Evolutionary conservation across 2,888 invertebrate species (phyloP).

Genomic region (Acanthosepion pharaonis): DNA sequence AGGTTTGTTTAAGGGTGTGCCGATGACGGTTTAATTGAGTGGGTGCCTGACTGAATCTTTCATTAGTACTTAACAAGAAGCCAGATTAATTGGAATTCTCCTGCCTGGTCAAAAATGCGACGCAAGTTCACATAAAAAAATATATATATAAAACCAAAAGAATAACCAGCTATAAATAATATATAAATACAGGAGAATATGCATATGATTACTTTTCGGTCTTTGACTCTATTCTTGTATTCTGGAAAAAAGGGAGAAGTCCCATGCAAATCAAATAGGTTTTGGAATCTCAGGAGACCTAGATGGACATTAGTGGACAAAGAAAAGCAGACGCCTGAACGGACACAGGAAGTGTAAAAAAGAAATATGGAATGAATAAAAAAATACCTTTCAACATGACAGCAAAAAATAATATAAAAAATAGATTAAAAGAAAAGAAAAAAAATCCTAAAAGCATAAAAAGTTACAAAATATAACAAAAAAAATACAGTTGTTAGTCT

Average conservation of each 20-base stretch:
- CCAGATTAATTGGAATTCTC: not conserved
- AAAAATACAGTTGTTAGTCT: not conserved
- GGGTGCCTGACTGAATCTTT: not conserved
- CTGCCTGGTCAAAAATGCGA: not conserved
- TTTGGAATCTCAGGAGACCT: not conserved
- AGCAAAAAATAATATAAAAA: not conserved
- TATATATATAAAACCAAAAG: not conserved
- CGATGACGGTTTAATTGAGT: not conserved
- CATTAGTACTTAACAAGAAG: too few relatives aligned
- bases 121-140: not conserved
- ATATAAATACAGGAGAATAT: not conserved
- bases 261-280: not conserved
- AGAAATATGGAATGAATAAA: not conserved
- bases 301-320: constrained; percentile 21
- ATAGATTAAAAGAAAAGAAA: not conserved
- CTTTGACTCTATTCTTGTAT: not conserved
- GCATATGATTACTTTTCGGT: not conserved
- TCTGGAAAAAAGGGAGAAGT: not conserved
- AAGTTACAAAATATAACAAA: not conserved
- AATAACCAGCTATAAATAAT: not conserved
- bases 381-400: not conserved
- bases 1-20: too few relatives aligned
- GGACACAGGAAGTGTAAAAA: not conserved
- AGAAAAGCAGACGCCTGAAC: not conserved
- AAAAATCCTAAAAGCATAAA: not conserved